These are phyloP conservation scores for Phasianus colchicus DNA, from an alignment of 2,113 vertebrate genomes.

Conservation along the genomic window DNA sequence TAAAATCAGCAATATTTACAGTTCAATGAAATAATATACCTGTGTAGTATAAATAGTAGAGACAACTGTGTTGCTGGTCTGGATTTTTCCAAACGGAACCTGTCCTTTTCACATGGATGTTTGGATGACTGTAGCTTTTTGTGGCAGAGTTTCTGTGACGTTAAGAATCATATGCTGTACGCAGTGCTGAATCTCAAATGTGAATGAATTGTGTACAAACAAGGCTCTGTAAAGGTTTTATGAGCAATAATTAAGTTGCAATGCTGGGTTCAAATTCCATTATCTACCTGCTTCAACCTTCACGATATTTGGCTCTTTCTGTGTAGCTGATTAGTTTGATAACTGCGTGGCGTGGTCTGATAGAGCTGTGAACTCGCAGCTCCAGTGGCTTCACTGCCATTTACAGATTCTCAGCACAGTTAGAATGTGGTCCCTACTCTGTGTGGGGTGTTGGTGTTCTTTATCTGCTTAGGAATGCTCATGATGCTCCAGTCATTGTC, in stretches of 20 bases:
- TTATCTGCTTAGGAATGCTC: conserved; percentile 37
- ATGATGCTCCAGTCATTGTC: neutral
- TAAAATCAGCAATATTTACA: conserved; percentile 65
- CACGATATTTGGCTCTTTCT: conserved; percentile 23
- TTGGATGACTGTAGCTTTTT: conserved; percentile 56
- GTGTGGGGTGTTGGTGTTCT: conserved; percentile 36
- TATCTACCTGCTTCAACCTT: conserved; percentile 28
- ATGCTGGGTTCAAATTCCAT: conserved; percentile 43
- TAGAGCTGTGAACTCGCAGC: conserved; percentile 39
- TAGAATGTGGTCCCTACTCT: conserved; percentile 5
- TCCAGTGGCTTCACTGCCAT: conserved; percentile 18
- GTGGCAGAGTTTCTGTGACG: conserved; percentile 55
- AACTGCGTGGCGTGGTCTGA: conserved; percentile 47
- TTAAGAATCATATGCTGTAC: conserved; percentile 47
- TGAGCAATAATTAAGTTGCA: conserved; percentile 68
- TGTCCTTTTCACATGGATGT: conserved; percentile 19
- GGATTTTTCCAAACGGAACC: conserved; percentile 37
- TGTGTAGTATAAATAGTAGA: conserved; percentile 60
- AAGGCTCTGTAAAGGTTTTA: conserved; percentile 60
- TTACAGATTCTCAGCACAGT: conserved; percentile 41
- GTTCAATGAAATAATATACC: conserved; percentile 38
- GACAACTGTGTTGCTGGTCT: conserved; percentile 33
- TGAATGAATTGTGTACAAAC: conserved; percentile 51
- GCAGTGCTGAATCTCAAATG: conserved; percentile 56
- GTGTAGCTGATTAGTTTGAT: conserved; percentile 33